A percentile compares a stretch with the other conserved stretches of the same genome.
Evolutionary conservation across 2,888 invertebrate species (phyloP).

Genomic region (Tricholauxania praeusta): DNA sequence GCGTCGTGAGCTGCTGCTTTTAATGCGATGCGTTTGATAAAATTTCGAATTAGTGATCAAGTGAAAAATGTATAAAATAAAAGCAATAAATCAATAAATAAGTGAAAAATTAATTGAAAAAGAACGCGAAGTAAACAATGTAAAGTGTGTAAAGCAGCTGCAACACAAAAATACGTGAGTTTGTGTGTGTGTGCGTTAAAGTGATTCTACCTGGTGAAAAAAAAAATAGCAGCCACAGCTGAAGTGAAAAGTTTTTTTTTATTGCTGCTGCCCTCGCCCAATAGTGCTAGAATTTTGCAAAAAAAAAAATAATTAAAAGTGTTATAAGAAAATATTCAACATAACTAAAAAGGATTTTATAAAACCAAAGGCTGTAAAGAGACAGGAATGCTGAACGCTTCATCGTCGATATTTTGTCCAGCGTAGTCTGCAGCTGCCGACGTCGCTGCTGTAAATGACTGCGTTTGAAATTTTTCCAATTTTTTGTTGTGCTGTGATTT

Average conservation of each 20-base stretch:
- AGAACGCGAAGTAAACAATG: constrained; percentile 10
- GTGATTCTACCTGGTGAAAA: not conserved
- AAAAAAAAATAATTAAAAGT: not conserved
- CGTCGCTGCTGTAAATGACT: not conserved
- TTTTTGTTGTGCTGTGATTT: too few relatives aligned
- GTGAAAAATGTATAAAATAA: not conserved
- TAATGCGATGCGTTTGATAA: constrained; percentile 6
- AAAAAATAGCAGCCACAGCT: not conserved
- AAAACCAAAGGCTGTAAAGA: not conserved
- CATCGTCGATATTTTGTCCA: not conserved
- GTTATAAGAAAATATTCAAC: not conserved
- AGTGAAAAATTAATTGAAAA: constrained; percentile 10
- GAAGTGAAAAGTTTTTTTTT: constrained; percentile 7
- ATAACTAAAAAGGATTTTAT: not conserved
- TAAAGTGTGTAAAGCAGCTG: constrained; percentile 9
- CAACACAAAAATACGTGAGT: constrained; percentile 8
- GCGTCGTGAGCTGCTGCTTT: constrained; percentile 9
- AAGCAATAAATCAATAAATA: not conserved
- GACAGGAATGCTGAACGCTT: constrained; percentile 5
- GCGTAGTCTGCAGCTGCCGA: not conserved
- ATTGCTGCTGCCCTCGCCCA: constrained; percentile 20
- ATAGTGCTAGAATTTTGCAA: not conserved
- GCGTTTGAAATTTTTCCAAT: not conserved
- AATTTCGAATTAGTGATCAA: not conserved
- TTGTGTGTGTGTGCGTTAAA: constrained; percentile 19